A percentile compares a stretch with the other conserved stretches of the same genome.
Conservation (phyloP, 2,113 vertebrate genomes). For the Brachypteracias leptosomus region DNA sequence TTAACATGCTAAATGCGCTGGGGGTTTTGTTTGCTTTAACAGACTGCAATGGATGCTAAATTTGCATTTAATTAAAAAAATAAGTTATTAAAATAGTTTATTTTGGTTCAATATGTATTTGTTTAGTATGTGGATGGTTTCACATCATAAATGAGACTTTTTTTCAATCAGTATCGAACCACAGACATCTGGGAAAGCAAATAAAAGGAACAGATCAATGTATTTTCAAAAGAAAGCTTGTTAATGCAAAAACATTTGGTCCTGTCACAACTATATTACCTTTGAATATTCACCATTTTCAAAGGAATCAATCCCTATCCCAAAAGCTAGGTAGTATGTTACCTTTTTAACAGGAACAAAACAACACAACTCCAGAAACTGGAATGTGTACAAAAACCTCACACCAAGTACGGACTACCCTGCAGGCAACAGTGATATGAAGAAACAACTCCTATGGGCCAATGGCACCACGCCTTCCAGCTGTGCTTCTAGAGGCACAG, state of each 20-base stretch:
- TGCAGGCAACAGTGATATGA: accelerated
- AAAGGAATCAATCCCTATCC: not conserved
- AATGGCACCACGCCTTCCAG: not conserved
- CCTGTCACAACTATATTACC: not conserved
- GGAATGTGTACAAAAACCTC: not conserved
- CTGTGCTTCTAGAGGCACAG: accelerated
- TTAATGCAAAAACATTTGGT: not conserved
- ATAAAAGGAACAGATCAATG: not conserved
- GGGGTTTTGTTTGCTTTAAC: conserved; percentile 23
- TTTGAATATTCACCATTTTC: not conserved
- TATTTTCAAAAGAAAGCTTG: not conserved
- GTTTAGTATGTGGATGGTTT: not conserved
- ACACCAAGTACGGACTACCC: not conserved
- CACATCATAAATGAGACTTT: not conserved
- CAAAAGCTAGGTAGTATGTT: not conserved
- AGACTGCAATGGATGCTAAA: conserved; percentile 16
- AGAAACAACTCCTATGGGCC: not conserved
- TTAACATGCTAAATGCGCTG: conserved; percentile 4
- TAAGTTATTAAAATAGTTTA: conserved; percentile 18
- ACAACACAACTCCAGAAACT: not conserved
- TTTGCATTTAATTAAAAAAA: conserved; percentile 49
- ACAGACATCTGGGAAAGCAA: not conserved
- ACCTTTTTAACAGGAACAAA: not conserved
- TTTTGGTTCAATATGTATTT: not conserved
- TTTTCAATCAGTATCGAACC: not conserved